Evolutionary conservation across 2,113 vertebrate species (phyloP).

Genomic region (Anarrhichthys ocellatus): DNA sequence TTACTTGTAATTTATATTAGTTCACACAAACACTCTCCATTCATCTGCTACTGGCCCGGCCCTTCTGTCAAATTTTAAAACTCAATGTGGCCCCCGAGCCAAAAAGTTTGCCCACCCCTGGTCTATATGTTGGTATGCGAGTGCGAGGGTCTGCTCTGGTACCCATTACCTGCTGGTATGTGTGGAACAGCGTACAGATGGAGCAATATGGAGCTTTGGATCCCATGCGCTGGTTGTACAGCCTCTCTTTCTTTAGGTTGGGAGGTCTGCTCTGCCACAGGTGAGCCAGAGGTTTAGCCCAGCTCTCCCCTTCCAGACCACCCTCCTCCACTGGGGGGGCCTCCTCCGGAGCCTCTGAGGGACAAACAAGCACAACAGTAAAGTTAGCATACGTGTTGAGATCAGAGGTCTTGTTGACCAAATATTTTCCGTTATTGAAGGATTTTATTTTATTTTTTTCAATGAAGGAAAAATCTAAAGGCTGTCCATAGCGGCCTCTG

Average conservation of each 20-base stretch:
- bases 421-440: too few species aligned
- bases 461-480: not conserved
- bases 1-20: too few species aligned
- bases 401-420: not conserved
- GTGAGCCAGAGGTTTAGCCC: conserved; percentile 93
- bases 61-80: too few species aligned
- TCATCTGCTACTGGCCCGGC: too few species aligned
- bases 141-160: not conserved
- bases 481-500: too few species aligned
- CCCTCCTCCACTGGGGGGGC: conserved; percentile 85
- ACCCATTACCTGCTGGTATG: conserved; percentile 84
- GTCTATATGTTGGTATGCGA: not conserved
- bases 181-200: conserved; percentile 93
- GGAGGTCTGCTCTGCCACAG: conserved; percentile 94
- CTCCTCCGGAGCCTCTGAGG: conserved; percentile 88
- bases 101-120: not conserved
- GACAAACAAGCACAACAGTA: conserved; percentile 9
- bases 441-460: not conserved
- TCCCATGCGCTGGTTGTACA: conserved; percentile 91
- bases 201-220: conserved; percentile 92
- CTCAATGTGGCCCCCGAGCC: too few species aligned
- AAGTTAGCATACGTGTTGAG: not conserved
- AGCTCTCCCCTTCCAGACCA: conserved; percentile 89
- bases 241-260: conserved; percentile 91
- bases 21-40: too few species aligned